Percentiles rank a stretch among this genome's conserved stretches.
These are phyloP conservation scores for Argyresthia albistria DNA, from an alignment of 2,888 invertebrate genomes.

Conservation along the genomic window DNA sequence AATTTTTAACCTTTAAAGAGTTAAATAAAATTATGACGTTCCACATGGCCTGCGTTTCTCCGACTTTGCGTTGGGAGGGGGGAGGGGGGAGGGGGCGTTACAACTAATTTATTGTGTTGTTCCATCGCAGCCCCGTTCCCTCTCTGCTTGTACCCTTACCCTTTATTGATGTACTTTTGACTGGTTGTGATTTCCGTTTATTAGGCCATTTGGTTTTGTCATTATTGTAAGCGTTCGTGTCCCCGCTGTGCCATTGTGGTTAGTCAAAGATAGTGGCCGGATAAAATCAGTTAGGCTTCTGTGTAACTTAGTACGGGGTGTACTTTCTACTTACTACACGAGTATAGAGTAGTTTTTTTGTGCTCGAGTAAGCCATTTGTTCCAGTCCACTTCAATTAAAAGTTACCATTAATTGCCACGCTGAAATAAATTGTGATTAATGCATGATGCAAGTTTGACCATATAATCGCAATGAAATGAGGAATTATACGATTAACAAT, in stretches of 20 bases:
- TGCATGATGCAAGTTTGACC: too few relatives aligned
- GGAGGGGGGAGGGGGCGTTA: slow-evolving; percentile 12
- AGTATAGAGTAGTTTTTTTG: neutral
- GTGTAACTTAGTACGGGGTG: too few relatives aligned
- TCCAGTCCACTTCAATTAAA: neutral
- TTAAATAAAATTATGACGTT: slow-evolving; percentile 5
- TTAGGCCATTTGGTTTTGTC: slow-evolving; percentile 50
- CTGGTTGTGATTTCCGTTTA: slow-evolving; percentile 63
- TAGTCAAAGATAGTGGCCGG: too few relatives aligned
- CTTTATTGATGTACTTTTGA: slow-evolving; percentile 65
- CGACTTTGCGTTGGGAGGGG: slow-evolving; percentile 25
- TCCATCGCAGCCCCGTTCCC: slow-evolving; percentile 30
- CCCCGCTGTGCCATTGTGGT: slow-evolving; percentile 10
- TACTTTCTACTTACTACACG: too few relatives aligned
- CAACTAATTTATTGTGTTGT: slow-evolving; percentile 42
- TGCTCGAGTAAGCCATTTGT: neutral
- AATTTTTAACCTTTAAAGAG: too few relatives aligned
- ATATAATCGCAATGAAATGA: too few relatives aligned
- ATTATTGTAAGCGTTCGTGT: slow-evolving; percentile 32
- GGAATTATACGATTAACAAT: too few relatives aligned
- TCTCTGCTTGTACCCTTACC: slow-evolving; percentile 17
- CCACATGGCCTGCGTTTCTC: slow-evolving; percentile 15
- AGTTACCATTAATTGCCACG: neutral
- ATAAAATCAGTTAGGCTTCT: too few relatives aligned
- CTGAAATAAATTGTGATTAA: too few relatives aligned